Evolutionary conservation across 2,888 invertebrate genomes (phyloP).

Genomic region (Pterostichus madidus): DNA sequence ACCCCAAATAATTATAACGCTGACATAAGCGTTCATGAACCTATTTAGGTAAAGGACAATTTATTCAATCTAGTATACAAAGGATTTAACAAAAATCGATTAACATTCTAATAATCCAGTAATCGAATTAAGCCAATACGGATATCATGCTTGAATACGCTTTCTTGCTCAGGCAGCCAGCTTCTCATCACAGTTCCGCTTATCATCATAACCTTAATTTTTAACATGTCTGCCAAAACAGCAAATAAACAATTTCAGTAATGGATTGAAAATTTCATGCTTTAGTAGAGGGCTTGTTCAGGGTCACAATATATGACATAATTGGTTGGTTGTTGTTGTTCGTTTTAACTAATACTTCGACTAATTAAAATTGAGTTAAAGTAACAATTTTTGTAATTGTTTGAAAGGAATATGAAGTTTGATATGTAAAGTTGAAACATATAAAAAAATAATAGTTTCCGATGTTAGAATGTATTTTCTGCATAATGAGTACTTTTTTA

Average conservation of each 20-base stretch:
- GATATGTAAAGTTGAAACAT: too few species aligned
- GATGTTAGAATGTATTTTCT: not conserved
- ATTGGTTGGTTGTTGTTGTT: slow-evolving; percentile 16
- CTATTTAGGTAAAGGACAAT: slow-evolving; percentile 46
- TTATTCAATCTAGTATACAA: slow-evolving; percentile 38
- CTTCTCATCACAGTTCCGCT: not conserved
- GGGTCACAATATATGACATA: slow-evolving; percentile 23
- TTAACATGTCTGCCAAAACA: not conserved
- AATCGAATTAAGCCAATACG: slow-evolving; percentile 39
- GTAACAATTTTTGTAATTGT: not conserved
- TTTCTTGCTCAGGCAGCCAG: not conserved
- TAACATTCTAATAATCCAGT: slow-evolving; percentile 39
- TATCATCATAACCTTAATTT: not conserved
- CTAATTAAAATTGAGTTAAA: not conserved
- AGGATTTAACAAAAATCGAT: slow-evolving; percentile 55
- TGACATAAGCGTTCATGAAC: slow-evolving; percentile 13
- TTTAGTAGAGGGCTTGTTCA: slow-evolving; percentile 13
- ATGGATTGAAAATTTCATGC: slow-evolving; percentile 17
- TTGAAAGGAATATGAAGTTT: too few species aligned
- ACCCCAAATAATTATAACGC: not conserved
- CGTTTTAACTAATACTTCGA: not conserved
- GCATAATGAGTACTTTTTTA: slow-evolving; percentile 1
- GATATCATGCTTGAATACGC: not conserved
- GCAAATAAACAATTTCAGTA: slow-evolving; percentile 23
- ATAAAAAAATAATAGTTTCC: too few species aligned